Evolutionary conservation across 2,888 invertebrate genomes (phyloP), one percentile per base, ranked within the genome.

Genomic region (Dioctria linearis): DNA sequence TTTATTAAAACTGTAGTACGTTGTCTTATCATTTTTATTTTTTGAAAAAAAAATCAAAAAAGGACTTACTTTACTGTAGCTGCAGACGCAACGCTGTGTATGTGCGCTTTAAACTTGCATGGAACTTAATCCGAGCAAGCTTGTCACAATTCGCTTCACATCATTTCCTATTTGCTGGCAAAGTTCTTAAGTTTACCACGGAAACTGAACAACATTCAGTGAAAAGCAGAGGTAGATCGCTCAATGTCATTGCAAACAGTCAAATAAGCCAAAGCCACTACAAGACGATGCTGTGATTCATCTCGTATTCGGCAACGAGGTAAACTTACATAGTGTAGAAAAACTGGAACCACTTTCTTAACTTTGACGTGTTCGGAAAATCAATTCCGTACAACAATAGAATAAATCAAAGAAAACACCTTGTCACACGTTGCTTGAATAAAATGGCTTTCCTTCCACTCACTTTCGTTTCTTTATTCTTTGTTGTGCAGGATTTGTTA

Each of bases 191-290:
- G 59, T 59, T 57, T 39, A 25, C 43, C 54, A 37, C 25, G 4
- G 25, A 59, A 59, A 13, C 65, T 65, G 65, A 65, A 65, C 40
- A 65, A 65, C 65, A 65, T 40, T 57, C 59, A n/a, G 40, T 3
- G 5, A 78, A 46, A 13, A 43, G 25, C 46, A 11, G 51, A 78
- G 51, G 65, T 78, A 63, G 63, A 78, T 78, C 78, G 78, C 78
- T 78, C 78, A 78, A 78, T 49, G 78, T 78, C 78, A 46, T n/a
- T 78, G n/a, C 78, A 78, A 78, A 78, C 78, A 78, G 43, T 11
- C 49, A 65, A 65, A 63, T 63, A 65, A 49, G 49, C 46, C 40
- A 5, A 57, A 61, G 63, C 49, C 59, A 63, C 39, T 65, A 49
- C 46, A 78, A 43, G 46, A 25, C 25, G 25, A 25, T 42, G 39